phyloP scores from a whole-genome alignment of 2,113 vertebrate species.

The Lophochroa leadbeateri region DNA sequence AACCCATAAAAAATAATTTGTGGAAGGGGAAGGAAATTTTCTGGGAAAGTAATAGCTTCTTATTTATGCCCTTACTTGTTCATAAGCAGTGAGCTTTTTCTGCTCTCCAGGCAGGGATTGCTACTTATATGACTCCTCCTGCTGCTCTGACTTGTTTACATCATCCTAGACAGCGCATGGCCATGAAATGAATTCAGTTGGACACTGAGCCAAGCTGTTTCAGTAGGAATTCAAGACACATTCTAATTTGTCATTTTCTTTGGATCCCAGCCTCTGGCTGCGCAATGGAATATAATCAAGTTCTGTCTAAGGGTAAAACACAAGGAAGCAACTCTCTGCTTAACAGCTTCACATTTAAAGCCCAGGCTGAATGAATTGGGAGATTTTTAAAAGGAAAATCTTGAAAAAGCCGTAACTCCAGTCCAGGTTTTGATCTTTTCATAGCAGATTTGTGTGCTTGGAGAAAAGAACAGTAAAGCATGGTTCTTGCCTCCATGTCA shows the following conservation, averaged over 20 bases:
- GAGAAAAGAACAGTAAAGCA: background rate
- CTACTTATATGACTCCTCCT: slow-evolving; percentile 28
- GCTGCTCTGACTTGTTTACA: slow-evolving; percentile 61
- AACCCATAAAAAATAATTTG: slow-evolving; percentile 44
- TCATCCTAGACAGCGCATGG: slow-evolving; percentile 7
- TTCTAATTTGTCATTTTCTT: slow-evolving; percentile 53
- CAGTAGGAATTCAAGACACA: slow-evolving; percentile 41
- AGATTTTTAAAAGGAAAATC: background rate
- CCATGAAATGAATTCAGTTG: slow-evolving; percentile 48
- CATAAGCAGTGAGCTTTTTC: background rate
- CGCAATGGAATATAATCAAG: background rate
- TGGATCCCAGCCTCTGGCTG: background rate
- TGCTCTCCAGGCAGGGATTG: slow-evolving; percentile 43
- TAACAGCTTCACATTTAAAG: background rate
- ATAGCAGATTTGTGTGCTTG: background rate
- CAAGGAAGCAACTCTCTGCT: background rate
- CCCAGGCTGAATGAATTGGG: background rate
- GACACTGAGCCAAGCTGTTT: slow-evolving; percentile 18
- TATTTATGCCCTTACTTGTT: slow-evolving; percentile 28
- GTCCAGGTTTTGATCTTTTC: background rate
- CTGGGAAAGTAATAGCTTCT: slow-evolving; percentile 22
- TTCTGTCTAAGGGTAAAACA: background rate
- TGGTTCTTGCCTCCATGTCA: background rate
- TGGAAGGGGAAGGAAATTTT: slow-evolving; percentile 10
- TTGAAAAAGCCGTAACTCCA: background rate